Base-by-base conservation (phyloP, 1,140 invertebrate species). In the Macrocentrus cingulum region DNA sequence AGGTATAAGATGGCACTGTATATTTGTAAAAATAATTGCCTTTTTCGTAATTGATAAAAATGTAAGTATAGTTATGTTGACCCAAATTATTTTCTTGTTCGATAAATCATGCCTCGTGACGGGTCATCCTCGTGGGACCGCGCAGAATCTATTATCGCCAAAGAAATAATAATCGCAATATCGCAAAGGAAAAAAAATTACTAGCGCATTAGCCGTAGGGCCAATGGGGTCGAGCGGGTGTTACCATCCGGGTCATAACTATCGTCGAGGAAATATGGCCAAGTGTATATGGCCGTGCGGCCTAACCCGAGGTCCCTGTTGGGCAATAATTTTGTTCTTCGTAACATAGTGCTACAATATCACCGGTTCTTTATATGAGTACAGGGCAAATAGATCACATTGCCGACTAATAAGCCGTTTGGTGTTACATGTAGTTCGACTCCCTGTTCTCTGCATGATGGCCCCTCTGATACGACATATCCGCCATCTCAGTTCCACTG, bases 371-470 rank as follows among this genome's bases (percentile, higher is more conserved):
- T 76, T 76, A 72, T 75, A 63, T 66, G 66, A 65, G 62, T 76
- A 76, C 67, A 76, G 72, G 72, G 72, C 75, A 79, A 79, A 79
- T 77, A 77, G 76, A 79, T 79, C 75, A 76, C 65, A 71, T 69
- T 67, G 66, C 70, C 64, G 66, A 66, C 71, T 73, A 73, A 73
- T 73, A 73, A 73, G 70, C 64, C 53, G 53, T 48, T 61, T 64
- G 64, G 57, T 62, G 58, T 25, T 29, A 29, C 25, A 29, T 29
- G 9, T 29, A 56, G 61, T n/a, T 50, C 48, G 42, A 49, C 57
- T 56, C 55, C 50, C 34, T 52, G n/a, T n/a, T n/a, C n/a, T 56
- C 36, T 29, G 25, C 50, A 11, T 36, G 32, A 23, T 16, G 45
- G 25, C 32, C 44, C 22, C 51, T 56, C 59, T 39, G 42, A 32